Evolutionary conservation across 2,888 invertebrate genomes (phyloP), one percentile per base, ranked within the genome.

Genomic region (Blastobasis lacticolella): DNA sequence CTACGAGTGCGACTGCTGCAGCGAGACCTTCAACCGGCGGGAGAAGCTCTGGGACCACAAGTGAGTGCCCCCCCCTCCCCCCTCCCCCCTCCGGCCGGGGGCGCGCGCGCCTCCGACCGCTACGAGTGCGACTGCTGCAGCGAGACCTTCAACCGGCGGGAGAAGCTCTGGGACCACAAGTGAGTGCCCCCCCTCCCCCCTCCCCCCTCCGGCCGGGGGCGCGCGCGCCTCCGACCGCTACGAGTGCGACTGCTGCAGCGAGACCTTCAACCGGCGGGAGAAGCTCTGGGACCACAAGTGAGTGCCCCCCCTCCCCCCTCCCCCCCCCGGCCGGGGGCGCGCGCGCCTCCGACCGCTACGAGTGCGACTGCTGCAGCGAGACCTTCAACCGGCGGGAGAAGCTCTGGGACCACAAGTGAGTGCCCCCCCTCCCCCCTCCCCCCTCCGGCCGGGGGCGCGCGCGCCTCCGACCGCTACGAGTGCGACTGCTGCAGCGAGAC

Each of bases 71-170:
- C 3, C 23, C 23, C 1, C 23, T 3, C 23, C 23, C 23, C 23
- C 23, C 23, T 2, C 23, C 23, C 23, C 23, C 23, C 23, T 70
- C 79, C 6, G 75, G 85, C 4, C 67, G 77, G 36, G 73, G 85
- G 0, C n/a, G n/a, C n/a, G n/a, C n/a, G n/a, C n/a, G 73, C 73
- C 0, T 66, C 81, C 0, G 84, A 83, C 55, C 60, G 84, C 2
- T 88, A 89, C 73, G 86, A 87, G 67, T 89, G 88, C 38, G 88
- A 88, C 51, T 86, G 85, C 40, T 89, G 88, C 64, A 79, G 63
- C 49, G 75, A 77, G 46, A 81, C 85, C 0, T 88, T 88, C 67
- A 81, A 75, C 48, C 55, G 88, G 0, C 66, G 87, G 5, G 88
- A 88, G 74, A 84, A 83, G 54, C 70, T 88, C 0, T 75, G 74